Evolutionary conservation across 53 echinoderm and acorn worm genomes (phyloP).

Genomic region (Hippasteria phrygiana): DNA sequence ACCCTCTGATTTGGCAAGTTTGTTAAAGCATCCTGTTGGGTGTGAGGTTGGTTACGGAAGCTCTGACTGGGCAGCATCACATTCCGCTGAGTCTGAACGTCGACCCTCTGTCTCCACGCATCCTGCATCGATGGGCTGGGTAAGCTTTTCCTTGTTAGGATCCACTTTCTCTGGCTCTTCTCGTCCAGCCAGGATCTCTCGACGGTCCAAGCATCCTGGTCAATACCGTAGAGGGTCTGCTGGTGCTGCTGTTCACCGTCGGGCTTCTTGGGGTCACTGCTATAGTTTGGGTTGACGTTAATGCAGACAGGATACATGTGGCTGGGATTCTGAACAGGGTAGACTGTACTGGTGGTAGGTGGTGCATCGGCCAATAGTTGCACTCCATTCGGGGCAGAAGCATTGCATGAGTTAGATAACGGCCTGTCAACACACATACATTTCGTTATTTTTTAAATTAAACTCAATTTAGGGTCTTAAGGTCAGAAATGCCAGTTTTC

Average conservation of each 20-base stretch:
- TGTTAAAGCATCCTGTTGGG: not conserved
- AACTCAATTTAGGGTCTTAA: no score
- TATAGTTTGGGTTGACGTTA: not conserved
- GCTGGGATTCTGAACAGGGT: not conserved
- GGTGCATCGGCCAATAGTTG: not conserved
- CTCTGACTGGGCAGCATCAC: not conserved
- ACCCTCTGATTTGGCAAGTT: not conserved
- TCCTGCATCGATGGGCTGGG: not conserved
- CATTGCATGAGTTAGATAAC: not conserved
- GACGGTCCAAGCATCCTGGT: not conserved
- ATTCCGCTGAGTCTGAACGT: not conserved
- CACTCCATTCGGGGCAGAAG: not conserved
- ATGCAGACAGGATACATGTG: conserved; percentile 10
- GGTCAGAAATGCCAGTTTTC: no score
- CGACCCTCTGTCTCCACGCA: not conserved
- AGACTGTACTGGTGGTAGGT: not conserved
- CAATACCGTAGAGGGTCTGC: not conserved
- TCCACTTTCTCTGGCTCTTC: not conserved
- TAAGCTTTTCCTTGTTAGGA: not conserved
- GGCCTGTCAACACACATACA: not conserved
- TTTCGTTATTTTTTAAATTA: not conserved
- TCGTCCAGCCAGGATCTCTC: not conserved
- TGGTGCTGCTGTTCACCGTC: not conserved
- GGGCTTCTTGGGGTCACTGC: not conserved
- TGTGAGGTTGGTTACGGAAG: not conserved